Conservation (phyloP, 2,797 vertebrate species). For the Pseudocheirus occidentalis region DNA sequence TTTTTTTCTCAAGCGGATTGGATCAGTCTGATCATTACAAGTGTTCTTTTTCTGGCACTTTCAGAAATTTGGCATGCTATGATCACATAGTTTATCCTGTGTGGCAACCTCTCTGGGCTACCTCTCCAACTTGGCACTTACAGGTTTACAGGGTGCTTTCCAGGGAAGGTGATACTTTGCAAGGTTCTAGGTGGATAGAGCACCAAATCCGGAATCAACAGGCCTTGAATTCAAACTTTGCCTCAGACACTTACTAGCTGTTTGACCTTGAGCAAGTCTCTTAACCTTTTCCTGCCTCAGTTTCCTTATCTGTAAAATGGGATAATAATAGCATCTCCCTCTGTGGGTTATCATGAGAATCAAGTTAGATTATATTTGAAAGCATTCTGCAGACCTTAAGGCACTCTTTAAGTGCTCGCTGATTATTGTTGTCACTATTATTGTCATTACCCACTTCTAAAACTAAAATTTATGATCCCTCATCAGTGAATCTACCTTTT, state of each 20-base stretch:
- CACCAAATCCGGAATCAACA: not conserved
- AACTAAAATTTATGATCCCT: not conserved
- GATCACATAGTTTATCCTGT: not conserved
- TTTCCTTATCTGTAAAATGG: not conserved
- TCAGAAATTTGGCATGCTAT: not conserved
- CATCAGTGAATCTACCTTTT: not conserved
- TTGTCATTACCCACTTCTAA: not conserved
- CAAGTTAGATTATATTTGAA: not conserved
- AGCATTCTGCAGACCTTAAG: not conserved
- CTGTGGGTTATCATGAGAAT: not conserved
- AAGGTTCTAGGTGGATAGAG: not conserved
- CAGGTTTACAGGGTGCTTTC: not conserved
- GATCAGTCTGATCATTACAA: not conserved
- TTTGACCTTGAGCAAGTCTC: not conserved
- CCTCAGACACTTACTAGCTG: not conserved
- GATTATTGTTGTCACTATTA: not conserved
- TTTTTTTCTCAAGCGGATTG: not conserved
- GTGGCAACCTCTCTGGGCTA: not conserved
- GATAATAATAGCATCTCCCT: not conserved
- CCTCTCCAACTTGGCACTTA: not conserved
- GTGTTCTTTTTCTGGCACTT: not conserved
- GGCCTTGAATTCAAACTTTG: not conserved
- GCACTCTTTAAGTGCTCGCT: not conserved
- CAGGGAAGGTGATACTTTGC: not conserved
- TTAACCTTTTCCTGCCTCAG: not conserved